A percentile compares a stretch with the other conserved stretches of the same genome.
Evolutionary conservation across 2,797 vertebrate species (phyloP).

Genomic region (Ceryle rudis): DNA sequence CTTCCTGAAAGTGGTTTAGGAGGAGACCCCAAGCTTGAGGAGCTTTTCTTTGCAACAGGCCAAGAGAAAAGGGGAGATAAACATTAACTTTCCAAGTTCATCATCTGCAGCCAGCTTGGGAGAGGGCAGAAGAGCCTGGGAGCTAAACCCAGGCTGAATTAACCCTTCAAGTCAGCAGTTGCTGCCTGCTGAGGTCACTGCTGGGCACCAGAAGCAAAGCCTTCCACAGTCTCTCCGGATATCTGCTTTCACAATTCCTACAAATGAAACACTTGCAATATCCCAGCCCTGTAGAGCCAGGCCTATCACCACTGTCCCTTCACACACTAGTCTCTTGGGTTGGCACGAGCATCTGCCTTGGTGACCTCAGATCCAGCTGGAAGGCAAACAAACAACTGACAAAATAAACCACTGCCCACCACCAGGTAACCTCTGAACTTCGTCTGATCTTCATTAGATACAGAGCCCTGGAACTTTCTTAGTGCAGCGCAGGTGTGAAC

Average conservation of each 20-base stretch:
- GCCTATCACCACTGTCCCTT: not conserved
- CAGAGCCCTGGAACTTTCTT: not conserved
- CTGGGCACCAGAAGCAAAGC: not conserved
- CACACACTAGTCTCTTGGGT: accelerated
- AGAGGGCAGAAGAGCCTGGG: not conserved
- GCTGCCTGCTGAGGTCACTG: not conserved
- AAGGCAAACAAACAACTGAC: not conserved
- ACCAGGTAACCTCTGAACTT: not conserved
- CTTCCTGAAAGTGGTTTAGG: not conserved
- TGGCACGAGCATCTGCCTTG: not conserved
- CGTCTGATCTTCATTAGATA: not conserved
- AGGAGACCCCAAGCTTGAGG: not conserved
- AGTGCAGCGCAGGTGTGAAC: not conserved
- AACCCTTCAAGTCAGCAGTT: not conserved
- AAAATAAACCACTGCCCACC: not conserved
- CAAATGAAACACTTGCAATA: not conserved
- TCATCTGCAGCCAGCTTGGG: not conserved
- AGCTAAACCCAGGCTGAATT: not conserved
- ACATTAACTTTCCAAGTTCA: not conserved
- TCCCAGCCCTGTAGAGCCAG: not conserved
- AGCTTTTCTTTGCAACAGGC: not conserved
- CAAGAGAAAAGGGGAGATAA: not conserved
- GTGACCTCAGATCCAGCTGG: not conserved
- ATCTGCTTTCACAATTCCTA: not conserved
- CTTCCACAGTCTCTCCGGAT: not conserved